These are phyloP conservation scores for Nebria ingens DNA, from an alignment of 1,140 invertebrate genomes.

Conservation along the genomic window DNA sequence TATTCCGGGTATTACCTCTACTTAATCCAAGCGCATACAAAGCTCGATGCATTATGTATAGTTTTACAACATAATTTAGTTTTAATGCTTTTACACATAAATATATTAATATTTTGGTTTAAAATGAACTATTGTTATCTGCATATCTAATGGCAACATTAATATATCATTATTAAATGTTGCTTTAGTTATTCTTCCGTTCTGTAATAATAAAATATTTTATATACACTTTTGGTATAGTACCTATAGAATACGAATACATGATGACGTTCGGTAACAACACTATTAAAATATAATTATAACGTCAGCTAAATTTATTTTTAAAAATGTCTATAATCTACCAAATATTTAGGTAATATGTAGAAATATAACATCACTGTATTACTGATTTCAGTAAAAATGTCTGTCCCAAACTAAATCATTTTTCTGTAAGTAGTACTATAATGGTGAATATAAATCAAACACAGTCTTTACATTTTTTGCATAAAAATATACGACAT, in stretches of 20 bases:
- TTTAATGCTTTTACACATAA: neutral
- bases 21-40: too few species aligned
- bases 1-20: neutral
- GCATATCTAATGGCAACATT: neutral
- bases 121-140: neutral
- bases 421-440: too few species aligned
- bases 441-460: too few species aligned
- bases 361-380: too few species aligned
- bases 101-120: neutral
- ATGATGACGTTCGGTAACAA: too few species aligned
- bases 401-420: too few species aligned
- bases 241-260: neutral
- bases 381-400: too few species aligned
- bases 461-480: too few species aligned
- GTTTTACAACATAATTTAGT: constrained; percentile 9
- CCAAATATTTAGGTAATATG: too few species aligned
- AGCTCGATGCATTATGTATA: constrained; percentile 2
- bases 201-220: neutral
- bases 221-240: neutral
- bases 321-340: too few species aligned
- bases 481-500: too few species aligned
- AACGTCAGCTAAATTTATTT: too few species aligned
- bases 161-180: neutral
- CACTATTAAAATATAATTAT: neutral
- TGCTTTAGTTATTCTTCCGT: neutral